Evolutionary conservation across 2,888 invertebrate species (phyloP), one percentile per base, ranked within the genome.

Genomic region (Brachylomia viminalis): DNA sequence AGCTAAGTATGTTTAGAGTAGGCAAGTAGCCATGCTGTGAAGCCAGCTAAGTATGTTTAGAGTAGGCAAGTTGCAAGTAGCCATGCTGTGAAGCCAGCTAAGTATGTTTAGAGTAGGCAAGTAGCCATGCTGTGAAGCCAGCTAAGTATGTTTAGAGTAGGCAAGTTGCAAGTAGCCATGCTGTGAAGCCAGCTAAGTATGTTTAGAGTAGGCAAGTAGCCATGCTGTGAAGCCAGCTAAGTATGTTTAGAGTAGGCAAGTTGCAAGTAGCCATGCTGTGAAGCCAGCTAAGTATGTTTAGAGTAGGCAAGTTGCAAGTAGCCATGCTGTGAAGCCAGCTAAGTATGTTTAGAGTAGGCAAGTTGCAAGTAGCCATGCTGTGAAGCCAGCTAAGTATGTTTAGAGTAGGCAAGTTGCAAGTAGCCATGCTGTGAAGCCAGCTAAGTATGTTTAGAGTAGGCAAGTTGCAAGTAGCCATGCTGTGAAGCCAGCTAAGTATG

Each of bases 1-100:
- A 70, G n/a, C 7, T n/a, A n/a, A n/a, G n/a, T n/a, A n/a, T n/a
- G n/a, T 45, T 59, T 68, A 65, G 59, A 82, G 33, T 56, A 61
- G 17, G 20, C 10, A 23, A 20, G 64, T 78, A 42, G 58, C 58
- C 15, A 27, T 0, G 15, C 52, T 33, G 33, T 62, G 23, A 62
- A 64, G 42, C 49, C 49, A 70, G n/a, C 7, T n/a, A n/a, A n/a
- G n/a, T n/a, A n/a, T n/a, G n/a, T 45, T 59, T 68, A 65, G 59
- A 82, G 33, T 56, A 61, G 17, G 20, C 10, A 23, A 20, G 64
- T 78, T 6, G 33, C 49, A n/a, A n/a, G n/a, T 45, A 42, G 58
- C 58, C 15, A 27, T 0, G 15, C 52, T 33, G 33, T 62, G 23
- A 62, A 64, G 42, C 49, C 49, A 70, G n/a, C 7, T n/a, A n/a